These are phyloP conservation scores for Cremastinae sp. DNA, from an alignment of 2,888 invertebrate species.

Conservation along the genomic window DNA sequence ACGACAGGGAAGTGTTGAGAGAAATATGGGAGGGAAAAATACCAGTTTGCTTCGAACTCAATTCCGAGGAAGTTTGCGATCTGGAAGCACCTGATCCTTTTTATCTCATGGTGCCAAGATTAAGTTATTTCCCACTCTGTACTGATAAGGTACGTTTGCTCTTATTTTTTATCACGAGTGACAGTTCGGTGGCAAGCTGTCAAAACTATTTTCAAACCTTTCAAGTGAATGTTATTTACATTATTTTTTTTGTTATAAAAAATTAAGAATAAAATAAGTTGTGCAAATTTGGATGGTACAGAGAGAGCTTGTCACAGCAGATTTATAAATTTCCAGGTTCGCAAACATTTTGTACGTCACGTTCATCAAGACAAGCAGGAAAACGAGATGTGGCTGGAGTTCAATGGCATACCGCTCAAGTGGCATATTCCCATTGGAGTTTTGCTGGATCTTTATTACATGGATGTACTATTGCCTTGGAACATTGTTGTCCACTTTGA, in stretches of 20 bases:
- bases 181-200: neutral
- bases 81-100: conserved; percentile 95
- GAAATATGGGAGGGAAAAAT: conserved; percentile 98
- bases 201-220: neutral
- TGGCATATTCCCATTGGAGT: conserved; percentile 93
- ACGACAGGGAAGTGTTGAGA: conserved; percentile 95
- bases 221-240: no score
- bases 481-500: conserved; percentile 95
- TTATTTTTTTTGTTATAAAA: no score
- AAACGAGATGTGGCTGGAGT: conserved; percentile 97
- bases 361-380: conserved; percentile 89
- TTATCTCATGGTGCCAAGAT: conserved; percentile 95
- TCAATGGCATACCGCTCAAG: conserved; percentile 94
- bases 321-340: conserved; percentile 83
- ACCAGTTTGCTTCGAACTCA: conserved; percentile 94
- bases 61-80: conserved; percentile 93
- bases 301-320: neutral
- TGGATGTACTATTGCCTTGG: conserved; percentile 93
- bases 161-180: neutral
- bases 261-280: no score
- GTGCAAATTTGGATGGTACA: no score
- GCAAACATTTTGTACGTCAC: conserved; percentile 92
- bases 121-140: conserved; percentile 96
- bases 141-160: conserved; percentile 92
- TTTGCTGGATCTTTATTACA: conserved; percentile 91